Evolutionary conservation across 2,888 invertebrate species (phyloP), one percentile per base, ranked within the genome.

Genomic region (Torymus auratus): DNA sequence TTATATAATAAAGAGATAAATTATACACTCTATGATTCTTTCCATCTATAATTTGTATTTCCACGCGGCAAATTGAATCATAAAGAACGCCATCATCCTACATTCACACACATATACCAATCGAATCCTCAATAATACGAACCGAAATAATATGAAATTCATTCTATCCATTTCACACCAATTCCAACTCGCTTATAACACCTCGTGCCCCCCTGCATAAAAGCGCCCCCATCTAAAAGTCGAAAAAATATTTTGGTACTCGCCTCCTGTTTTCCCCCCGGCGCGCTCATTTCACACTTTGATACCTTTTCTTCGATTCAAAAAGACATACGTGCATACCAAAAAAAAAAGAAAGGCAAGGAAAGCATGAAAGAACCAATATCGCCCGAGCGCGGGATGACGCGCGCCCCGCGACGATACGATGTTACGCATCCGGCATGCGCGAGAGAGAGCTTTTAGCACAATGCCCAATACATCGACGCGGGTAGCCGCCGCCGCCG

Each of bases 401-500:
- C 85, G 85, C 84, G 82, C 83, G 85, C 83, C 83, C 84, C 82
- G 78, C 83, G 81, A 41, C 5, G 7, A 41, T 41, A 41, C 41
- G 41, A 41, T 41, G 7, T 41, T 41, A 41, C 41, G 41, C 41
- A 7, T 41, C 85, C 83, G 82, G 84, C 82, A 76, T 83, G 81
- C 41, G 7, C 41, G 7, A n/a, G 56, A 65, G 64, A 68, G 68
- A 69, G 60, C 85, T 84, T 88, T 86, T 86, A 85, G 85, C 83
- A 89, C 87, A 89, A 89, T 87, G 86, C 61, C 84, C 83, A 84
- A 85, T 85, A 84, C 88, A 41, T 41, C 41, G 41, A 41, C 85
- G 86, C 88, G 88, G 87, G 87, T 88, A 88, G 87, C 87, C 86
- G 11, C 41, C 7, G 7, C 5, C 5, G 3, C 28, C 5, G 28